phyloP scores from a whole-genome alignment of 1,140 invertebrate species.

The Polypedilum pembai region DNA sequence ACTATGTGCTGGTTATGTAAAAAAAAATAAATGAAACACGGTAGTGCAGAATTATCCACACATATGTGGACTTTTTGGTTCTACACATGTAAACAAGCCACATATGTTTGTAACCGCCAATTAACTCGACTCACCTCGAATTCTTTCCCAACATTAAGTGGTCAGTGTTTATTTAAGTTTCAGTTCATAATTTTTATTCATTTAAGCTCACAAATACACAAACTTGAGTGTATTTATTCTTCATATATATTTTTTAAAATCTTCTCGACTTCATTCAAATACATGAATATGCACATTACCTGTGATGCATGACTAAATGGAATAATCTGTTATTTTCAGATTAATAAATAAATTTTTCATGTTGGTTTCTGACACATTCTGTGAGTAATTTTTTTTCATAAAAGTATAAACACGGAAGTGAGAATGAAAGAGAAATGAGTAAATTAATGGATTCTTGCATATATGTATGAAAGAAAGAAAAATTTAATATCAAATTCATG shows the following conservation, averaged over 20 bases:
- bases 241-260: not conserved
- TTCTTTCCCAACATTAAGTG: conserved; percentile 4
- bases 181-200: not conserved
- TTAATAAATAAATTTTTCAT: no score
- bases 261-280: not conserved
- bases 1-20: no score
- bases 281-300: not conserved
- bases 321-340: not conserved
- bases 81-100: not conserved
- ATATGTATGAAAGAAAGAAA: not conserved
- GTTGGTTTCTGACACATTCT: no score
- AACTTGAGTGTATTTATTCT: not conserved
- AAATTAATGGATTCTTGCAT: conserved; percentile 6
- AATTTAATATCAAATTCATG: conserved; percentile 14
- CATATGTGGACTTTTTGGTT: not conserved
- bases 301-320: conserved; percentile 15
- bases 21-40: not conserved
- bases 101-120: not conserved
- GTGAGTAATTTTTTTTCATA: no score
- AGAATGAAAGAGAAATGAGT: not conserved
- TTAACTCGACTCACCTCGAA: not conserved
- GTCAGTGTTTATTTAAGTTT: not conserved
- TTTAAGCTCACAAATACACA: not conserved
- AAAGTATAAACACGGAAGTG: no score
- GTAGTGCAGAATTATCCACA: not conserved